These are phyloP conservation scores for Chitala chitala DNA, from an alignment of 2,113 vertebrate species.

Conservation along the genomic window DNA sequence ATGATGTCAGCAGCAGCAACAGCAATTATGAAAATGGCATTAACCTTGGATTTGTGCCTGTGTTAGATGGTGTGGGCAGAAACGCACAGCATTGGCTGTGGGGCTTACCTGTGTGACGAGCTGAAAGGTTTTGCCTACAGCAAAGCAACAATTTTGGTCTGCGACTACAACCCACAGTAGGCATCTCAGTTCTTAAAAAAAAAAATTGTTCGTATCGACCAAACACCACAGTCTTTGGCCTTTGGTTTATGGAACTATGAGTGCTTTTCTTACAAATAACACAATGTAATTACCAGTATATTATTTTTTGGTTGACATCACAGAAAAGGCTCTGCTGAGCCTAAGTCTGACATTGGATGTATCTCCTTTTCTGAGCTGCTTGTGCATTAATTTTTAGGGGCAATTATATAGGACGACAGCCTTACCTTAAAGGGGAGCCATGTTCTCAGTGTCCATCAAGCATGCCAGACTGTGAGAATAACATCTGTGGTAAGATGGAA, in stretches of 20 bases:
- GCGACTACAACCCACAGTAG: constrained; percentile 38
- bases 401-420: constrained; percentile 9
- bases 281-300: no score
- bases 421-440: constrained; percentile 31
- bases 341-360: neutral
- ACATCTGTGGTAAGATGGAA: constrained; percentile 29
- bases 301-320: neutral
- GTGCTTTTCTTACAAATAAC: no score
- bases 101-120: constrained; percentile 22
- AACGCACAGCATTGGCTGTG: constrained; percentile 32
- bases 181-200: neutral
- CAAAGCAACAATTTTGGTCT: constrained; percentile 28
- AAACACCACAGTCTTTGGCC: no score
- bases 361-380: neutral
- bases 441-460: constrained; percentile 38
- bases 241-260: no score
- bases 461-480: neutral
- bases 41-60: constrained; percentile 3
- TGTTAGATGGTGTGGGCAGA: constrained; percentile 43
- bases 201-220: no score
- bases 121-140: neutral
- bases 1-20: neutral
- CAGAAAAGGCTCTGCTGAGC: neutral
- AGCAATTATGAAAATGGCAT: neutral
- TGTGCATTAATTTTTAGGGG: constrained; percentile 29